phyloP scores from a whole-genome alignment of 2,797 vertebrate genomes.

The Clangula hyemalis region DNA sequence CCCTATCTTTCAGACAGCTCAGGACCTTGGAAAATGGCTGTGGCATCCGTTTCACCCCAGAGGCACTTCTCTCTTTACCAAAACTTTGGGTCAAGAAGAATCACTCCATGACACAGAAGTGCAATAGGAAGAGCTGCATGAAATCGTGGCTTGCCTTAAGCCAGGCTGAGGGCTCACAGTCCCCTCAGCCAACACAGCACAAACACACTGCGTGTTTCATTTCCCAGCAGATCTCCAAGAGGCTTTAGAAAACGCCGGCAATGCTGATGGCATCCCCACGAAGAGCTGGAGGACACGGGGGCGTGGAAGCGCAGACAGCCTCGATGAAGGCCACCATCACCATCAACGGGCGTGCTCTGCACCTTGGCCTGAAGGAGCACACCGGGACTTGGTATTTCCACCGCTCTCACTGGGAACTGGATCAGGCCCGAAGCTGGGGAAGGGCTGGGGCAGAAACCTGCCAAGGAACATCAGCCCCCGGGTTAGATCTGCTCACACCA shows the following conservation, averaged over 20 bases:
- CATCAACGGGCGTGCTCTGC: neutral
- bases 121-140: neutral
- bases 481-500: neutral
- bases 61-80: neutral
- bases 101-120: rapidly evolving
- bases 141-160: neutral
- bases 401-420: neutral
- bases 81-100: neutral
- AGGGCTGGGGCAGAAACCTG: neutral
- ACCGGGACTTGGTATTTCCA: neutral
- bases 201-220: neutral
- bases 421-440: neutral
- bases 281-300: rapidly evolving
- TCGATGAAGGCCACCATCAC: neutral
- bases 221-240: neutral
- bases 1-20: neutral
- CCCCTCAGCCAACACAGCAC: neutral
- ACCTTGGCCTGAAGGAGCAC: neutral
- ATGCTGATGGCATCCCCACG: rapidly evolving
- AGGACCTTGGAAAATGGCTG: neutral
- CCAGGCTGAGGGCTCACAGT: neutral
- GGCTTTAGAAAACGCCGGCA: neutral
- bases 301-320: neutral
- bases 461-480: neutral
- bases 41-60: neutral